phyloP scores from a whole-genome alignment of 2,888 invertebrate species.

The Mesorhabditis belari region DNA sequence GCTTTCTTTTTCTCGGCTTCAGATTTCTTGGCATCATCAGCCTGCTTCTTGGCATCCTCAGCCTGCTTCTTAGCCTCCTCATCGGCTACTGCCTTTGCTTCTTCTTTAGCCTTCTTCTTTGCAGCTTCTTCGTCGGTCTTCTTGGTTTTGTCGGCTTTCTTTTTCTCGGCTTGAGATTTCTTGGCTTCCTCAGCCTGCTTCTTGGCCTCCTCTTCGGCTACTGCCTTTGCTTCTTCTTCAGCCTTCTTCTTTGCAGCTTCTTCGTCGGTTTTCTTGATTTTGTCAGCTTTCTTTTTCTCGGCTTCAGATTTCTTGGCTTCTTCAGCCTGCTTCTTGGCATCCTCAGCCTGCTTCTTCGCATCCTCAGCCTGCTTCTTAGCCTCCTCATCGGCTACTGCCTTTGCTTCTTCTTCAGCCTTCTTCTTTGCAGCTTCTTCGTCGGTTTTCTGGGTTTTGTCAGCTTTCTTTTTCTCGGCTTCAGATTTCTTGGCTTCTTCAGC shows the following conservation, averaged over 20 bases:
- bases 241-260: slow-evolving; percentile 4
- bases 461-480: slow-evolving; percentile 4
- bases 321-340: slow-evolving; percentile 1
- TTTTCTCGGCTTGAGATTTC: slow-evolving; percentile 1
- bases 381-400: slow-evolving; percentile 3
- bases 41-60: slow-evolving; percentile 6
- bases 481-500: slow-evolving; percentile 1
- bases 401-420: slow-evolving; percentile 2
- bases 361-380: slow-evolving; percentile 10
- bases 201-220: no score
- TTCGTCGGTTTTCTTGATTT: slow-evolving; percentile 3
- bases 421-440: slow-evolving; percentile 2
- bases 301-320: slow-evolving; percentile 6
- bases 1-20: slow-evolving; percentile 3
- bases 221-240: slow-evolving; percentile 2
- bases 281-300: not conserved
- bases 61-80: slow-evolving; percentile 1
- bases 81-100: slow-evolving; percentile 1
- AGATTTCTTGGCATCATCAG: slow-evolving; percentile 1
- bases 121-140: slow-evolving; percentile 4
- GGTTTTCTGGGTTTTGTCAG: not conserved
- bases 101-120: slow-evolving; percentile 1
- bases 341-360: no score
- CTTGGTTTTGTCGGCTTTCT: slow-evolving; percentile 4
- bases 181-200: slow-evolving; percentile 4